phyloP scores from a whole-genome alignment of 2,113 vertebrate species.

The Nansenia antarctica region DNA sequence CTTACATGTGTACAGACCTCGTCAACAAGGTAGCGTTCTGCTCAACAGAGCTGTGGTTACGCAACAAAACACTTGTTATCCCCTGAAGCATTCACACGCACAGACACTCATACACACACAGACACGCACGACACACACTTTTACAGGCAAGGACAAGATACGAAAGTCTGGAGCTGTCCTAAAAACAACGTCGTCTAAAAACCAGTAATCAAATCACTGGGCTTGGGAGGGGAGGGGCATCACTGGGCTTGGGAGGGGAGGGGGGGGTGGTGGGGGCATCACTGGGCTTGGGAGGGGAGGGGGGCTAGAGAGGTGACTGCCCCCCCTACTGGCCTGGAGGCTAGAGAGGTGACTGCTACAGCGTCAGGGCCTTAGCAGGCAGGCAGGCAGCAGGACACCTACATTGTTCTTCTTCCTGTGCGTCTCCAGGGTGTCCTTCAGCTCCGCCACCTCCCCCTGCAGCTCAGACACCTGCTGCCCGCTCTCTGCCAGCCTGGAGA shows the following conservation, averaged over 20 bases:
- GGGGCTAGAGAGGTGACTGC: neutral
- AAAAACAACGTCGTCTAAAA: neutral
- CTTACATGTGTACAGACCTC: conserved; percentile 13
- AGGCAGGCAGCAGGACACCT: conserved; percentile 65
- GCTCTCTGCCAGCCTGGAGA: conserved; percentile 84
- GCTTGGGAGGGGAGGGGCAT: neutral
- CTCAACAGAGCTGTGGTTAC: no score
- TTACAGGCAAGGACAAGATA: neutral
- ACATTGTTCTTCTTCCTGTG: conserved; percentile 97
- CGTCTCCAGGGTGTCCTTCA: conserved; percentile 87
- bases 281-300: neutral
- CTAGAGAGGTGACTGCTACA: neutral
- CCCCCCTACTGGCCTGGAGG: neutral
- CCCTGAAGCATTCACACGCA: conserved; percentile 56
- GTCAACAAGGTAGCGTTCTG: conserved; percentile 19
- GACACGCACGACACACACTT: neutral
- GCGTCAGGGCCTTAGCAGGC: neutral
- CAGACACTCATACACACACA: conserved; percentile 50
- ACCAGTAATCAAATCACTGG: neutral
- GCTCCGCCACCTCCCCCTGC: conserved; percentile 77
- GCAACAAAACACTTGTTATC: conserved; percentile 38
- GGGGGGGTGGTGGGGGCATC: neutral
- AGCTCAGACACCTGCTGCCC: conserved; percentile 80
- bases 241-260: neutral
- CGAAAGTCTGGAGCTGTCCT: neutral